Evolutionary conservation across 1,140 invertebrate genomes (phyloP).

Genomic region (Anastrepha ludens): DNA sequence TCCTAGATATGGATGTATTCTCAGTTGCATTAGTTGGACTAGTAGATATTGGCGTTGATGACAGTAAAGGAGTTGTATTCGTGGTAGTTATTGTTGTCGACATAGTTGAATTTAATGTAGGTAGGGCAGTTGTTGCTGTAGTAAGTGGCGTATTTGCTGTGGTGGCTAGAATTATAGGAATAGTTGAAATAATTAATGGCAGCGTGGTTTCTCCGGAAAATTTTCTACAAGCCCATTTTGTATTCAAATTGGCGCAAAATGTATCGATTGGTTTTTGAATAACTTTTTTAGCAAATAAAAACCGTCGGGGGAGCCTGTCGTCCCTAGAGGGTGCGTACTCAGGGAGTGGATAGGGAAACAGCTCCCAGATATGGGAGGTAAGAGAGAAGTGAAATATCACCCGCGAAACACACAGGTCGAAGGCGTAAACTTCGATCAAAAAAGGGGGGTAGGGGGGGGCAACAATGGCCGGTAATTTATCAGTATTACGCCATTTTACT

Average conservation of each 20-base stretch:
- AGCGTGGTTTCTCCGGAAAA: too few relatives aligned
- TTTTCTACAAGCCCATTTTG: neutral
- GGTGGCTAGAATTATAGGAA: neutral
- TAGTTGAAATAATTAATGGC: neutral
- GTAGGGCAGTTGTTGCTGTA: neutral
- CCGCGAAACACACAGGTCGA: too few relatives aligned
- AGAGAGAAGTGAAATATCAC: too few relatives aligned
- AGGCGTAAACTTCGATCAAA: too few relatives aligned
- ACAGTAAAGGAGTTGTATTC: neutral
- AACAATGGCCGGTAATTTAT: too few relatives aligned
- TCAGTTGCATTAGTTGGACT: too few relatives aligned
- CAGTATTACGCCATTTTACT: too few relatives aligned
- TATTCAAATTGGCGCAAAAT: neutral
- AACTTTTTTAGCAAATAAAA: neutral
- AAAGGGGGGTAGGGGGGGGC: too few relatives aligned
- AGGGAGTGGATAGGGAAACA: neutral
- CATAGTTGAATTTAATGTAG: neutral
- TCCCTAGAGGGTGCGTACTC: neutral
- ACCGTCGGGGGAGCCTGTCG: neutral
- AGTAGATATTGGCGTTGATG: neutral
- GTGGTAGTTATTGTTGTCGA: neutral
- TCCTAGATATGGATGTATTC: too few relatives aligned
- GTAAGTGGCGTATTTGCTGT: neutral
- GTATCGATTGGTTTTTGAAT: neutral
- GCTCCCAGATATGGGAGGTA: too few relatives aligned